Evolutionary conservation across 2,888 invertebrate species (phyloP).

Genomic region (Magallana nippona): DNA sequence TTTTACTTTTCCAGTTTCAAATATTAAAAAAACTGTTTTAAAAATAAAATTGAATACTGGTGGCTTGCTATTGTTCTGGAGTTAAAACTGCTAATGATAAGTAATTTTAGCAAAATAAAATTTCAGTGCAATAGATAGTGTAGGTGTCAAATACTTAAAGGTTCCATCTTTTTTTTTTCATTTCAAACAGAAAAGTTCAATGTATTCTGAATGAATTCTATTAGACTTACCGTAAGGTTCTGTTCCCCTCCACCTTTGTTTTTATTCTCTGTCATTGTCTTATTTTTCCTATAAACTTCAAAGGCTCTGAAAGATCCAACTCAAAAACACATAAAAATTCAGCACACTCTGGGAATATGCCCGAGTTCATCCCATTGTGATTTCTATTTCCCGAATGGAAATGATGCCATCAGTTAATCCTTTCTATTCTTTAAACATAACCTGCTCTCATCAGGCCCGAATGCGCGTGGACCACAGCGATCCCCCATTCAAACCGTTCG

Average conservation of each 20-base stretch:
- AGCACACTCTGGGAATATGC: not conserved
- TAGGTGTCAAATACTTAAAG: not conserved
- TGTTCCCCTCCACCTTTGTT: slow-evolving; percentile 69
- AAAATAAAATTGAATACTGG: too few relatives aligned
- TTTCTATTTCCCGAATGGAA: not conserved
- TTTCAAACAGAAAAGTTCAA: too few relatives aligned
- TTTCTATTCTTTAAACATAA: not conserved
- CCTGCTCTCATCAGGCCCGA: not conserved
- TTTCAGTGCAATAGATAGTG: too few relatives aligned
- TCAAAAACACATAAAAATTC: not conserved
- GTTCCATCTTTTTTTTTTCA: not conserved
- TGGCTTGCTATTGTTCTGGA: too few relatives aligned
- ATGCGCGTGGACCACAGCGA: not conserved
- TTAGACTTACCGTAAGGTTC: slow-evolving; percentile 63
- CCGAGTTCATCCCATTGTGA: slow-evolving; percentile 12
- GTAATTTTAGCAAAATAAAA: too few relatives aligned
- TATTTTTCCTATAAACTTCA: not conserved
- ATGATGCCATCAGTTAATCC: not conserved
- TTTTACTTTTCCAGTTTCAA: too few relatives aligned
- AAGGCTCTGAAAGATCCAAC: not conserved
- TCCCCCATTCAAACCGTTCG: slow-evolving; percentile 4
- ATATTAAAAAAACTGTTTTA: too few relatives aligned
- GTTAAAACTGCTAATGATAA: too few relatives aligned
- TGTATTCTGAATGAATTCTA: not conserved
- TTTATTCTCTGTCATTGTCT: slow-evolving; percentile 52